These are phyloP conservation scores for Tetragonula carbonaria DNA, from an alignment of 2,888 invertebrate species.

Conservation along the genomic window DNA sequence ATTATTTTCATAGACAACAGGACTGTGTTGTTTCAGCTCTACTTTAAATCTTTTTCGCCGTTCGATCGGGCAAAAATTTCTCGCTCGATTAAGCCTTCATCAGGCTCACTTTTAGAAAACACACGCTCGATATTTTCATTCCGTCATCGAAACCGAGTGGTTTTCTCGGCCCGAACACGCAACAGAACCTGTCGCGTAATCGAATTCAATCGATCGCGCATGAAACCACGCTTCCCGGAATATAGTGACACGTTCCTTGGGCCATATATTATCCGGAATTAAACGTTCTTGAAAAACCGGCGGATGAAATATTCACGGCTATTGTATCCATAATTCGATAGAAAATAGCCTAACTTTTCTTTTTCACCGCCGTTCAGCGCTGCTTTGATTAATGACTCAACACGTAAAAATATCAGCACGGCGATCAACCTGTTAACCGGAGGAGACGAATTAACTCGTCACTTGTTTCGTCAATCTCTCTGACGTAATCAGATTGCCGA, in stretches of 20 bases:
- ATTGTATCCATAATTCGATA: no score
- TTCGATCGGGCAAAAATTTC: conserved; percentile 1
- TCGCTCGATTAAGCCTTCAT: conserved; percentile 15
- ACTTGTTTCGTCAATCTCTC: no score
- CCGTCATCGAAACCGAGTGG: not conserved
- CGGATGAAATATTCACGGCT: no score
- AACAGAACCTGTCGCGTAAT: not conserved
- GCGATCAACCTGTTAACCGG: no score
- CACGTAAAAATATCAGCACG: no score
- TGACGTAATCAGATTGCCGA: no score
- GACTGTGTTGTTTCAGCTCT: not conserved
- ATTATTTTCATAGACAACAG: not conserved
- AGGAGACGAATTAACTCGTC: no score
- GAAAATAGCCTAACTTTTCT: no score
- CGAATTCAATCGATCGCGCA: conserved; percentile 6
- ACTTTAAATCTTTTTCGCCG: not conserved
- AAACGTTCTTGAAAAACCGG: not conserved
- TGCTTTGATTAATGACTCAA: no score
- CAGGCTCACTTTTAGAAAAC: conserved; percentile 15
- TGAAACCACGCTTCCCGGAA: not conserved
- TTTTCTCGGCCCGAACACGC: not conserved
- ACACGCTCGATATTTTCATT: conserved; percentile 26
- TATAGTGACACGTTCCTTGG: not conserved
- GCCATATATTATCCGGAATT: not conserved
- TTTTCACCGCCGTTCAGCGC: no score